phyloP scores from a whole-genome alignment of 2,113 vertebrate genomes.

The Puma concolor region DNA sequence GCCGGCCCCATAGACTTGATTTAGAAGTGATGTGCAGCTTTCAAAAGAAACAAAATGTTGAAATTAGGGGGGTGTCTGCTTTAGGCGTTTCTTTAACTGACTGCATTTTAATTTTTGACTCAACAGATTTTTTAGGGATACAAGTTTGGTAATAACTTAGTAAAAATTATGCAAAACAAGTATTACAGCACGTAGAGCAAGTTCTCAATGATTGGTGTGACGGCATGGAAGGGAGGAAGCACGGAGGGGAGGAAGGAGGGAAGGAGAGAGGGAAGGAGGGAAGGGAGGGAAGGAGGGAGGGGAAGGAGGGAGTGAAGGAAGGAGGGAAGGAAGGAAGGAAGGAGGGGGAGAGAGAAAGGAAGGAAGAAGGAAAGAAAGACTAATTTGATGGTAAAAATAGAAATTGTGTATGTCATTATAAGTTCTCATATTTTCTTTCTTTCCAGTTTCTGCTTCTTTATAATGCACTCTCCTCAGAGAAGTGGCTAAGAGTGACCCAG shows the following conservation, averaged over 20 bases:
- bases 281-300: accelerated
- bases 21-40: not conserved
- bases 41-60: not conserved
- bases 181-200: not conserved
- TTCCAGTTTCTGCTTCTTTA: not conserved
- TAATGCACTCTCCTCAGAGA: not conserved
- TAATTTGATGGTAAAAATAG: not conserved
- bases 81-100: not conserved
- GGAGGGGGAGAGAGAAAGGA: not conserved
- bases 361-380: not conserved
- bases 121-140: not conserved
- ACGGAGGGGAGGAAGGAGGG: accelerated
- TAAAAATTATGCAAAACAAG: not conserved
- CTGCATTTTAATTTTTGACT: not conserved
- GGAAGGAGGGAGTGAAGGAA: not conserved
- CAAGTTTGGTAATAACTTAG: not conserved
- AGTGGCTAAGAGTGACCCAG: not conserved
- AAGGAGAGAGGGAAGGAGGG: too few species aligned
- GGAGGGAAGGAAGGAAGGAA: not conserved
- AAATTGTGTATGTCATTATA: not conserved
- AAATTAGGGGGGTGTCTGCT: not conserved
- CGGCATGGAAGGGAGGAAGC: not conserved
- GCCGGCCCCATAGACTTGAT: not conserved
- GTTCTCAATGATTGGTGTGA: not conserved
- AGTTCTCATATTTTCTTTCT: not conserved